Percentiles rank a stretch among this genome's conserved stretches.
These are phyloP conservation scores for Drosophila tristis DNA, from an alignment of 1,140 invertebrate species.

Conservation along the genomic window DNA sequence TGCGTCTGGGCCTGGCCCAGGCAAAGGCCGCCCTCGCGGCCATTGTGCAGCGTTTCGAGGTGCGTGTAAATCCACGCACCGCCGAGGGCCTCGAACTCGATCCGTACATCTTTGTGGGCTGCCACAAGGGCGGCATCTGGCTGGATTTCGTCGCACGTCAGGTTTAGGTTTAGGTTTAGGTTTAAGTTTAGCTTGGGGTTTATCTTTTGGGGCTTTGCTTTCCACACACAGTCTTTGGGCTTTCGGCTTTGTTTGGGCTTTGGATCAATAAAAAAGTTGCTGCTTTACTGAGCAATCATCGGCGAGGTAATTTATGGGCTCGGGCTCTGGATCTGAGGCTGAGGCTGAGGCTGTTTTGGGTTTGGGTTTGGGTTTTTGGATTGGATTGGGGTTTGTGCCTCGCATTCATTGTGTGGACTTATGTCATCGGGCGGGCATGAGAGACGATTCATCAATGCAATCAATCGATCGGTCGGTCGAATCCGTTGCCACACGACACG, in stretches of 20 bases:
- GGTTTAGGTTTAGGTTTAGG: too few relatives aligned
- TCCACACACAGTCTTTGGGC: neutral
- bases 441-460: neutral
- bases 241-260: neutral
- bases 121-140: constrained; percentile 77
- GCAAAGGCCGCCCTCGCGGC: constrained; percentile 73
- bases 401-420: constrained; percentile 18
- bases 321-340: neutral
- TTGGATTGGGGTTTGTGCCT: neutral
- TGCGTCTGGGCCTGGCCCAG: constrained; percentile 64
- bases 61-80: constrained; percentile 59
- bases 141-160: constrained; percentile 51
- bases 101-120: constrained; percentile 66
- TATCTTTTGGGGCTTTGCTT: neutral
- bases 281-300: neutral
- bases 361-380: neutral
- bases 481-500: neutral
- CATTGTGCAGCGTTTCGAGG: constrained; percentile 62
- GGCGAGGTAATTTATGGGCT: too few relatives aligned
- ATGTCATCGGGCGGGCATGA: constrained; percentile 18
- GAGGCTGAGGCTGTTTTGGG: neutral
- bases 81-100: constrained; percentile 56
- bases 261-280: constrained; percentile 18
- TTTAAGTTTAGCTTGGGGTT: too few relatives aligned
- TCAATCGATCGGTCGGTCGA: too few relatives aligned